Base-by-base conservation (phyloP, 2,888 invertebrate species). In the Clunio marinus region DNA sequence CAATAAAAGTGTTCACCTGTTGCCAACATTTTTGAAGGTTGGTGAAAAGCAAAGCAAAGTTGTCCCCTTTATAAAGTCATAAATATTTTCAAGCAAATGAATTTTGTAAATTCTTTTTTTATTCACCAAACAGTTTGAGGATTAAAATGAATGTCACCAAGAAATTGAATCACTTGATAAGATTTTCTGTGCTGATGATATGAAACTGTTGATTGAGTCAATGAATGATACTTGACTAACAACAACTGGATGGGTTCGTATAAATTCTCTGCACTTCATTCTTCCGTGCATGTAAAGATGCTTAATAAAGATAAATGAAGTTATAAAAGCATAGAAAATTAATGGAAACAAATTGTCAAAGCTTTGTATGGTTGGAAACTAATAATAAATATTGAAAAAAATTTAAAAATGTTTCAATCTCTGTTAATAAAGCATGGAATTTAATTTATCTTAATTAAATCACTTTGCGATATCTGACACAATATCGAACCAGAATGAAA, bases 151-250 rank as follows among this genome's bases (percentile, higher is more conserved):
- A n/a, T n/a, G n/a, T n/a, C n/a, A n/a, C n/a, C n/a, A n/a, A n/a
- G n/a, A n/a, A n/a, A n/a, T n/a, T n/a, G n/a, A n/a, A n/a, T n/a
- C n/a, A n/a, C n/a, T n/a, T n/a, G n/a, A n/a, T n/a, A n/a, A n/a
- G n/a, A n/a, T n/a, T n/a, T n/a, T n/a, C n/a, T n/a, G n/a, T n/a
- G n/a, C 84, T 71, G 87, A 88, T 0, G 89, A 89, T 13, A 91
- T 82, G 58, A 89, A 81, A 72, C 84, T 83, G 74, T 86, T 84
- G 73, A 90, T 79, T 68, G 83, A 82, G 37, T 81, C 79, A 73
- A 87, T 87, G 78, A 83, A 91, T 69, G 82, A 82, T 55, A 91
- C 86, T 75, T 89, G 86, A 5, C 84, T 83, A 68, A 91, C 84
- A 83, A 88, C 85, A 74, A 88, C 86, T 2, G 77, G 76, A 76